Conservation (phyloP, 2,888 invertebrate genomes). For the Athripsodes cinereus region DNA sequence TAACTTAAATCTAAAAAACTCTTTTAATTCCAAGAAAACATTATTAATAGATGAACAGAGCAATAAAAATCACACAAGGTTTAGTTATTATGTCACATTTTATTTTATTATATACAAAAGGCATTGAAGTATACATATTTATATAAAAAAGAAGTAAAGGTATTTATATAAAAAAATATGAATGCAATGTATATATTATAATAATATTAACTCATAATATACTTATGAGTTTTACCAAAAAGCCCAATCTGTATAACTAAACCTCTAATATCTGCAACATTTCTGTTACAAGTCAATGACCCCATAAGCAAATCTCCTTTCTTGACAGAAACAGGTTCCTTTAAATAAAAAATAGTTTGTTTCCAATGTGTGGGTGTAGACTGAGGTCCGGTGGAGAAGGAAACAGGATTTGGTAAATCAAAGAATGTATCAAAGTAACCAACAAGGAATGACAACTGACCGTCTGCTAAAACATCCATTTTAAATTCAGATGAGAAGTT, state of each 20-base stretch:
- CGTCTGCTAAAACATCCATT: conserved; percentile 57
- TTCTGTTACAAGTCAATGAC: conserved; percentile 66
- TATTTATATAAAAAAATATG: too few relatives aligned
- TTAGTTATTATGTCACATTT: too few relatives aligned
- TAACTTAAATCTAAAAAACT: too few relatives aligned
- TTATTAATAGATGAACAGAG: too few relatives aligned
- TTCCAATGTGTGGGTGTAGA: conserved; percentile 85
- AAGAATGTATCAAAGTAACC: conserved; percentile 92
- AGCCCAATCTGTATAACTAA: conserved; percentile 63
- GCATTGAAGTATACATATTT: too few relatives aligned
- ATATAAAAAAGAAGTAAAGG: too few relatives aligned
- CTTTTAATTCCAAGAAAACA: too few relatives aligned
- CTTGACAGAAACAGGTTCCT: conserved; percentile 63
- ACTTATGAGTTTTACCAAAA: conserved; percentile 55
- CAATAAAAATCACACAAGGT: too few relatives aligned
- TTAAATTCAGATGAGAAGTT: conserved; percentile 68
- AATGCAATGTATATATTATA: too few relatives aligned
- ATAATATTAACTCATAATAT: conserved; percentile 57
- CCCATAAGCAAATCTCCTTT: conserved; percentile 60
- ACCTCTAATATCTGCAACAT: conserved; percentile 67
- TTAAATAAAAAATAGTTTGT: conserved; percentile 84
- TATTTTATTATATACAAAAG: too few relatives aligned
- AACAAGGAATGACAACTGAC: conserved; percentile 70
- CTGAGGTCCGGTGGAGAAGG: conserved; percentile 75
- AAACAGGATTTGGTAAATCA: conserved; percentile 59